Evolutionary conservation across 1,140 invertebrate genomes (phyloP).

Genomic region (Drosophila navojoa): DNA sequence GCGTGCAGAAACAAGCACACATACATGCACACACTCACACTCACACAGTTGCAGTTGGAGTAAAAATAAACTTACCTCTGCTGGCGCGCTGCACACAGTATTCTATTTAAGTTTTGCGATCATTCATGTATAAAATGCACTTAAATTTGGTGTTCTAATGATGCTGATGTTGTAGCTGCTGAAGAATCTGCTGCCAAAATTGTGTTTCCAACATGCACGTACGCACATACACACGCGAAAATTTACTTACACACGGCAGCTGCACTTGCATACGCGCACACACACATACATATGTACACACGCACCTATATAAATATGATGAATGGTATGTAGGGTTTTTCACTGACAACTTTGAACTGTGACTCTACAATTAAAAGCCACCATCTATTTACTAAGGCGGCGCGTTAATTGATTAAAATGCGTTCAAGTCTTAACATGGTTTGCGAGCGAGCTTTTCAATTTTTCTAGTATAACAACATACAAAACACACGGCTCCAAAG

Average conservation of each 20-base stretch:
- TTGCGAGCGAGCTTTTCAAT: conserved; percentile 56
- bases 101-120: conserved; percentile 48
- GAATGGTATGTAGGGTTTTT: conserved; percentile 40
- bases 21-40: conserved; percentile 5
- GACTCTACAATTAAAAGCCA: conserved; percentile 5
- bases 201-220: conserved; percentile 31
- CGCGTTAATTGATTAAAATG: conserved; percentile 21
- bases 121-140: conserved; percentile 41
- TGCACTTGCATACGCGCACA: conserved; percentile 39
- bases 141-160: conserved; percentile 37
- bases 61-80: conserved; percentile 41
- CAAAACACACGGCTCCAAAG: conserved; percentile 60
- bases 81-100: conserved; percentile 6
- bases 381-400: conserved; percentile 4
- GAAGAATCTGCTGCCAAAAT: conserved; percentile 43
- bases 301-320: conserved; percentile 23
- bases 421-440: conserved; percentile 41
- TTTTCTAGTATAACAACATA: conserved; percentile 59
- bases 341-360: conserved; percentile 38
- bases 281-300: too few relatives aligned
- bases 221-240: conserved; percentile 25
- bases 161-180: conserved; percentile 13
- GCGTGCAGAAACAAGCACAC: conserved; percentile 16
- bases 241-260: conserved; percentile 34
- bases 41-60: conserved; percentile 24